A percentile compares a stretch with the other conserved stretches of the same genome.
These are phyloP conservation scores for Protobothrops mucrosquamatus DNA, from an alignment of 2,113 vertebrate genomes.

Conservation along the genomic window DNA sequence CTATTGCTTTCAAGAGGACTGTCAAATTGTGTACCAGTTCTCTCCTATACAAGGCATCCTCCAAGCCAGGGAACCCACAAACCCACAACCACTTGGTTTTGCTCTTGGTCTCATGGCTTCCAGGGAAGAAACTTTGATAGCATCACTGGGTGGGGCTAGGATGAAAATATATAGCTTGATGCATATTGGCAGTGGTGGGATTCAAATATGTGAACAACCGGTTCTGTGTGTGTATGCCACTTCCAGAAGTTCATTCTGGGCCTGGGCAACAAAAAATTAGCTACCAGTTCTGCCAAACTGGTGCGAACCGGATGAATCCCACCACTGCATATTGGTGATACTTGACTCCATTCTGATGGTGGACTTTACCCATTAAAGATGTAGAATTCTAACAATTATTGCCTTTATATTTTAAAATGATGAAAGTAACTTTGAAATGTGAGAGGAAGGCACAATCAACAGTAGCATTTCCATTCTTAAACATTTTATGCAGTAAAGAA, in stretches of 20 bases:
- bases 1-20: not conserved
- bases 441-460: accelerated
- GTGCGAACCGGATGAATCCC: too few relatives aligned
- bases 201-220: too few relatives aligned
- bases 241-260: too few relatives aligned
- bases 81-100: not conserved
- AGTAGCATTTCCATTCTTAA: not conserved
- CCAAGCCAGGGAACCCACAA: not conserved
- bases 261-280: too few relatives aligned
- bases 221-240: too few relatives aligned
- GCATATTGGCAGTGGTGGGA: not conserved
- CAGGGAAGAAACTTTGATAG: not conserved
- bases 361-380: not conserved
- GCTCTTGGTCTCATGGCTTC: not conserved
- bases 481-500: not conserved
- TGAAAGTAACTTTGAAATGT: not conserved
- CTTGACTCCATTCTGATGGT: not conserved
- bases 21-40: not conserved
- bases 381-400: not conserved
- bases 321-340: not conserved
- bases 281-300: too few relatives aligned
- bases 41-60: not conserved
- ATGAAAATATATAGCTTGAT: not conserved
- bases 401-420: not conserved
- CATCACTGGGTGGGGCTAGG: not conserved